Evolutionary conservation across 2,888 invertebrate genomes (phyloP).

Genomic region (Isoperla grammatica): DNA sequence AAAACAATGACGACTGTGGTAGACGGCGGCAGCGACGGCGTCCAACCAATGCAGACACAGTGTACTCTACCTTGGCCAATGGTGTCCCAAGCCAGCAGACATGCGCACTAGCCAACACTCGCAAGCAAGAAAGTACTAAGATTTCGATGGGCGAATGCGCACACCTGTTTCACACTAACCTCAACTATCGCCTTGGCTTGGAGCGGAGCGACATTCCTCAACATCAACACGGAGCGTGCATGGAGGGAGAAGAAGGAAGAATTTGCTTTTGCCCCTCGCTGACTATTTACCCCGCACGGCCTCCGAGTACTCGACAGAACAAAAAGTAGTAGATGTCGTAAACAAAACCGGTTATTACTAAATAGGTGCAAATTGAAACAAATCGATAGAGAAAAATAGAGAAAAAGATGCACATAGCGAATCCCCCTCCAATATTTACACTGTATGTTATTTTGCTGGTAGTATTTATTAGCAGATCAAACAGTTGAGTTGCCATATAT

Average conservation of each 20-base stretch:
- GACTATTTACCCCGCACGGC: neutral
- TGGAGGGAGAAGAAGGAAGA: neutral
- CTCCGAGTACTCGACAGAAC: neutral
- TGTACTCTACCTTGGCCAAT: no score
- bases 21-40: no score
- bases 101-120: conserved; percentile 5
- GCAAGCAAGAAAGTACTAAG: conserved; percentile 8
- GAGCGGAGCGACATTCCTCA: conserved; percentile 4
- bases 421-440: no score
- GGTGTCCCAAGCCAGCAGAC: neutral
- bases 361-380: conserved; percentile 7
- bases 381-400: neutral
- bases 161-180: conserved; percentile 16
- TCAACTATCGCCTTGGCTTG: neutral
- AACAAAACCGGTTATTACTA: conserved; percentile 3
- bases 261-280: neutral
- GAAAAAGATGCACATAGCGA: no score
- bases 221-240: neutral
- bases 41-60: no score
- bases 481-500: no score
- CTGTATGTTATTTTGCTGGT: no score
- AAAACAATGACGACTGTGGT: no score
- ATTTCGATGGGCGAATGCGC: conserved; percentile 9
- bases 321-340: neutral
- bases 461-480: no score